A percentile compares a stretch with the other conserved stretches of the same genome.
phyloP scores from a whole-genome alignment of 1,140 invertebrate genomes.

The Sitophilus oryzae region DNA sequence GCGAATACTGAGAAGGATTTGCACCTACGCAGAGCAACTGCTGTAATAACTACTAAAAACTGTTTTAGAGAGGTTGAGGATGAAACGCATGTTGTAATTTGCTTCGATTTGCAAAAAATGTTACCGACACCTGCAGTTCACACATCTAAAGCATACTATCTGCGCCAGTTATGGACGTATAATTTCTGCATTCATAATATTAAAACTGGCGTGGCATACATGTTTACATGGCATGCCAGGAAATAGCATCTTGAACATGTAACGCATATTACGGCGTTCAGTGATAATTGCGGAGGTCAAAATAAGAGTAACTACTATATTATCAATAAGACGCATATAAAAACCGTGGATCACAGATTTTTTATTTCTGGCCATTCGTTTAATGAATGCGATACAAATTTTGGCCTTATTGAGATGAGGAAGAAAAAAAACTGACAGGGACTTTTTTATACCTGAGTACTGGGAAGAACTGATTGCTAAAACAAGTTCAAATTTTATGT shows the following conservation, averaged over 20 bases:
- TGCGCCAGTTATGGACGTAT: no score
- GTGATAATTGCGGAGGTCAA: slow-evolving; percentile 5
- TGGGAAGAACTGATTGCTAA: background rate
- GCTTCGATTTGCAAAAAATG: no score
- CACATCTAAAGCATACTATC: no score
- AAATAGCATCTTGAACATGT: slow-evolving; percentile 4
- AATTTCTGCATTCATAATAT: no score
- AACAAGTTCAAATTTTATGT: background rate
- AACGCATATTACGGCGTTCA: slow-evolving; percentile 3
- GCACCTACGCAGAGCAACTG: no score
- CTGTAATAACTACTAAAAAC: no score
- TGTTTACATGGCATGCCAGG: slow-evolving; percentile 2
- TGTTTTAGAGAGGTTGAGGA: no score
- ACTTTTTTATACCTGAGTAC: slow-evolving; percentile 1
- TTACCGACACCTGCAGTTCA: no score
- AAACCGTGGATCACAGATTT: slow-evolving; percentile 8
- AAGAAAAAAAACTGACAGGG: slow-evolving; percentile 6
- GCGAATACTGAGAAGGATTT: no score
- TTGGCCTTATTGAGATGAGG: slow-evolving; percentile 3
- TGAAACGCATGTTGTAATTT: no score
- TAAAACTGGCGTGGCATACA: no score
- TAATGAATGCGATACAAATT: slow-evolving; percentile 6
- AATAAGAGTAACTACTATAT: slow-evolving; percentile 2
- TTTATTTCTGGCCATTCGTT: background rate
- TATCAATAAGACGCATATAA: slow-evolving; percentile 3